Percentiles rank a stretch among this genome's conserved stretches.
Conservation (phyloP, 64 coral and sea anemone species). For the Stichodactyla helianthus region DNA sequence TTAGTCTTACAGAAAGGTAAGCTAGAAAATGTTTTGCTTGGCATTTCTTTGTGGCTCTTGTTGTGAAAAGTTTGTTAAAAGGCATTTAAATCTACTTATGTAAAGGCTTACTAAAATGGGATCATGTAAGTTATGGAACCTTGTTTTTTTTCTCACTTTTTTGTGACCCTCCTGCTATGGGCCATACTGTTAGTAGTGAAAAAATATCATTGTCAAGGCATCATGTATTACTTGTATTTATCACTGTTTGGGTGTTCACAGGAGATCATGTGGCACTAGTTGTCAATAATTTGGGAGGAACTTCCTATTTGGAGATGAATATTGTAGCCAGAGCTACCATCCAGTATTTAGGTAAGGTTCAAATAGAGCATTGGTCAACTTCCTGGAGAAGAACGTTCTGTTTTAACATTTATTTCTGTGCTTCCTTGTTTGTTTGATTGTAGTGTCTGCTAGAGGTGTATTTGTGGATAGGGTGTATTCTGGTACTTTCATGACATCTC, state of each 20-base stretch:
- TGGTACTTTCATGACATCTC: conserved; percentile 91
- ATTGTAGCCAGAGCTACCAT: conserved; percentile 88
- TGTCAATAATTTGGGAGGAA: conserved; percentile 96
- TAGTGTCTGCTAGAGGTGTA: conserved; percentile 38
- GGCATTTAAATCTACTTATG: no score
- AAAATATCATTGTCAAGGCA: no score
- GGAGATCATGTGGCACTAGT: conserved; percentile 81
- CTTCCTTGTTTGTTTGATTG: neutral
- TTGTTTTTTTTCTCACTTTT: no score
- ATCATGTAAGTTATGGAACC: no score
- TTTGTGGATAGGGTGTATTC: conserved; percentile 77
- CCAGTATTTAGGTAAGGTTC: conserved; percentile 70
- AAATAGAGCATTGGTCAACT: neutral
- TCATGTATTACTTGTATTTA: no score
- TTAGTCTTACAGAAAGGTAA: conserved; percentile 53
- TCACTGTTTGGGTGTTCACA: neutral
- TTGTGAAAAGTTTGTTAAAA: no score
- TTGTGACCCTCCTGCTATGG: no score
- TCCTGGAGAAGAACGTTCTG: no score
- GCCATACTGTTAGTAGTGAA: no score
- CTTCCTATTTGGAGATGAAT: conserved; percentile 69
- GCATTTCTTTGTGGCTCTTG: neutral
- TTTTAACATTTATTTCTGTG: no score
- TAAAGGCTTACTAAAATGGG: no score
- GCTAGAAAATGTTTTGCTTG: no score